Evolutionary conservation across 2,888 invertebrate species (phyloP).

Genomic region (Epirrhoe alternata): DNA sequence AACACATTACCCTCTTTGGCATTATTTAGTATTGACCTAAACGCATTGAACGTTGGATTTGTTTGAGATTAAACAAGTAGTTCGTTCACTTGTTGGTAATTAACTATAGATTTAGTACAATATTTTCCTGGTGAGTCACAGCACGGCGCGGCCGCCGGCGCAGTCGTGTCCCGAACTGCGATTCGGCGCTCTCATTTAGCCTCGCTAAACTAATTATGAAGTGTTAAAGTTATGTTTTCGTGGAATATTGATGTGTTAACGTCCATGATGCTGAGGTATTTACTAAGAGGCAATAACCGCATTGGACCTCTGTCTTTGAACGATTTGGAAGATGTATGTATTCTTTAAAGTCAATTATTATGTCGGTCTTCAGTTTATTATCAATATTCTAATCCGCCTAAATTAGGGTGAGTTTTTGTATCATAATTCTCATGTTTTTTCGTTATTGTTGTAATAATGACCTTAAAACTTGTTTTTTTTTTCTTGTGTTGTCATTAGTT

Average conservation of each 20-base stretch:
- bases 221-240: conserved; percentile 60
- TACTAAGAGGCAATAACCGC: conserved; percentile 60
- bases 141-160: conserved; percentile 38
- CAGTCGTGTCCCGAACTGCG: conserved; percentile 45
- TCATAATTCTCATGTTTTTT: neutral
- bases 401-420: neutral
- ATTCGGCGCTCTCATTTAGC: conserved; percentile 24
- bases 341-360: neutral
- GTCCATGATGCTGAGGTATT: conserved; percentile 66
- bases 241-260: conserved; percentile 53
- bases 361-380: neutral
- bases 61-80: conserved; percentile 65
- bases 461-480: too few species aligned
- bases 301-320: conserved; percentile 56
- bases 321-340: conserved; percentile 33
- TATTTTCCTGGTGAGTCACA: conserved; percentile 79
- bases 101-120: conserved; percentile 69
- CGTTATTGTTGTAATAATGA: neutral
- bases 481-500: too few species aligned
- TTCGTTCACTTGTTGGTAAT: conserved; percentile 64
- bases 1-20: conserved; percentile 59
- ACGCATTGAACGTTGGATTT: conserved; percentile 52
- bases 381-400: neutral
- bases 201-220: conserved; percentile 29
- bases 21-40: conserved; percentile 55